phyloP scores from a whole-genome alignment of 2,888 invertebrate species.

The Hirtodrosophila alboralis region DNA sequence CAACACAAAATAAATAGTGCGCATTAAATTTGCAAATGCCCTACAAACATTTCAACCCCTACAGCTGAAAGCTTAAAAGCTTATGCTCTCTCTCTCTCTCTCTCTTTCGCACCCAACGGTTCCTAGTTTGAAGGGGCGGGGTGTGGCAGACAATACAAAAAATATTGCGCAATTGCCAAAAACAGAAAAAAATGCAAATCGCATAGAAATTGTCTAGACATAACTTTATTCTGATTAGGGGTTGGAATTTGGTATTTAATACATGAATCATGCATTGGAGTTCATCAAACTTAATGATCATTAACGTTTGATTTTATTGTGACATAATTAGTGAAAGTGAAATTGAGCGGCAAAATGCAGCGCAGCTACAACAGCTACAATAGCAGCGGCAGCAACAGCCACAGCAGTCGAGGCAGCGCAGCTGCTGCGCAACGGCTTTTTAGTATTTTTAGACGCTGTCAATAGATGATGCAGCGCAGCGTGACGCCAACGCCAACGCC shows the following conservation, averaged over 20 bases:
- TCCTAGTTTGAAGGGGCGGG: background rate
- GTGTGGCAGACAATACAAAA: slow-evolving; percentile 40
- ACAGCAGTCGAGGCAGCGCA: slow-evolving; percentile 13
- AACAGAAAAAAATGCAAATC: slow-evolving; percentile 1
- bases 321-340: slow-evolving; percentile 82
- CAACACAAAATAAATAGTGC: slow-evolving; percentile 63
- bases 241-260: background rate
- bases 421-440: slow-evolving; percentile 5
- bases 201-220: slow-evolving; percentile 44
- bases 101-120: background rate
- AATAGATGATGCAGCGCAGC: slow-evolving; percentile 47
- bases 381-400: slow-evolving; percentile 10
- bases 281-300: slow-evolving; percentile 34
- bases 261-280: slow-evolving; percentile 29
- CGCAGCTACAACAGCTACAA: no score
- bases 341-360: slow-evolving; percentile 54
- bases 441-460: slow-evolving; percentile 23
- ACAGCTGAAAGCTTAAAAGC: slow-evolving; percentile 18
- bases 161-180: slow-evolving; percentile 66
- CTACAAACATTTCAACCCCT: slow-evolving; percentile 49
- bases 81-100: slow-evolving; percentile 6
- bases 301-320: slow-evolving; percentile 60
- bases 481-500: slow-evolving; percentile 25
- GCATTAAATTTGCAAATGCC: slow-evolving; percentile 19
- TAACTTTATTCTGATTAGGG: slow-evolving; percentile 1